Conservation (phyloP, 2,113 vertebrate genomes). For the Lepidothrix coronata region DNA sequence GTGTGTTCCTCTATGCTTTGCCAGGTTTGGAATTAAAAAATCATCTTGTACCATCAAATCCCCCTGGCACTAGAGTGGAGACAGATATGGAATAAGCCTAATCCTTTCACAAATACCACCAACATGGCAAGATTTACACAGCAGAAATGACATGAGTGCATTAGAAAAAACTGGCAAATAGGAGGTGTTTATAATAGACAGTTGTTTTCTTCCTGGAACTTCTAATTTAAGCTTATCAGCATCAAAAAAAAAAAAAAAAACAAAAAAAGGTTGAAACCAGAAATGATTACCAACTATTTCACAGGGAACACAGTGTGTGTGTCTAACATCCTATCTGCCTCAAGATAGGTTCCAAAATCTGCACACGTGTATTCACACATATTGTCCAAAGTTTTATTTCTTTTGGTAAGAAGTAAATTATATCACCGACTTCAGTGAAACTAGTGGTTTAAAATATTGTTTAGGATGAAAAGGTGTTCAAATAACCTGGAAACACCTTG, state of each 20-base stretch:
- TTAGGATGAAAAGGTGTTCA: neutral
- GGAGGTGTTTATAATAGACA: neutral
- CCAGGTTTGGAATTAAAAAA: neutral
- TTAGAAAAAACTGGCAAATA: neutral
- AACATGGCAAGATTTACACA: neutral
- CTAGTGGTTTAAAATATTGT: neutral
- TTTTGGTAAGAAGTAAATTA: neutral
- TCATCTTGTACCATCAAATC: neutral
- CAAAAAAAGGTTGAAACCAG: neutral
- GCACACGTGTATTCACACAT: neutral
- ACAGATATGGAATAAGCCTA: neutral
- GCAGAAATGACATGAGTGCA: neutral
- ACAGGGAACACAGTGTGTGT: neutral
- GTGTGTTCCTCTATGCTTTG: neutral
- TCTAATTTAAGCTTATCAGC: neutral
- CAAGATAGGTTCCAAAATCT: neutral
- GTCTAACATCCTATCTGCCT: neutral
- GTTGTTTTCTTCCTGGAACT: neutral
- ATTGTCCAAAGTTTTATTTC: neutral
- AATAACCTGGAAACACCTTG: neutral
- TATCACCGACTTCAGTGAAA: neutral
- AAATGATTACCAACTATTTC: neutral
- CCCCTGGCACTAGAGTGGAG: neutral
- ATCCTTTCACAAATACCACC: neutral
- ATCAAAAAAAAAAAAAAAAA: neutral